A percentile compares a stretch with the other conserved stretches of the same genome.
phyloP scores from a whole-genome alignment of 2,888 invertebrate species.

The Drosophila macrospina region DNA sequence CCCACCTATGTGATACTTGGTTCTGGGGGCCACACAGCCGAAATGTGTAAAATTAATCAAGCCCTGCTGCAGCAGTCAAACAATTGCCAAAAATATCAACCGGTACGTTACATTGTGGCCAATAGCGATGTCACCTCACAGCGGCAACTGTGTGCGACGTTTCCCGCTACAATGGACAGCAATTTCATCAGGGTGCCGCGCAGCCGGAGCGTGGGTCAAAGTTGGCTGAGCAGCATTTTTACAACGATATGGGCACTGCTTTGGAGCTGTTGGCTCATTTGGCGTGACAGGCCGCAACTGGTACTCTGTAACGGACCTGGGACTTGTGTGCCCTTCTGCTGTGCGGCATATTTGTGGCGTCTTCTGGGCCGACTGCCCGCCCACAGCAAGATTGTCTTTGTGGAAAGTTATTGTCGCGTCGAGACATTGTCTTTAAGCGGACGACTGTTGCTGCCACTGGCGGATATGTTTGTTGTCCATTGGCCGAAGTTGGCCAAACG shows the following conservation, averaged over 20 bases:
- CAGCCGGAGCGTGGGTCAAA: slow-evolving; percentile 95
- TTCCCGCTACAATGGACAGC: slow-evolving; percentile 85
- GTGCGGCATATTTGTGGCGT: slow-evolving; percentile 91
- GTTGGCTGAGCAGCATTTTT: slow-evolving; percentile 91
- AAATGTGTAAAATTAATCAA: slow-evolving; percentile 92
- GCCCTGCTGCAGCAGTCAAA: slow-evolving; percentile 85
- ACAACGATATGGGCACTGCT: slow-evolving; percentile 92
- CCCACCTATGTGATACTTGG: slow-evolving; percentile 83
- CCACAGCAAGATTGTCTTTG: slow-evolving; percentile 92
- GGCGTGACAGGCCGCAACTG: slow-evolving; percentile 90
- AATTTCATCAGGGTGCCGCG: slow-evolving; percentile 89
- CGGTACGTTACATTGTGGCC: slow-evolving; percentile 92
- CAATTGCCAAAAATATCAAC: slow-evolving; percentile 86
- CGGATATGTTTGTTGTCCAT: slow-evolving; percentile 95
- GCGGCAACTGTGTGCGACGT: slow-evolving; percentile 87
- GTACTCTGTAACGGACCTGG: slow-evolving; percentile 98
- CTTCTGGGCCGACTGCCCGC: slow-evolving; percentile 87
- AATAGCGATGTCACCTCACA: slow-evolving; percentile 91
- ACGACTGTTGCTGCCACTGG: slow-evolving; percentile 92
- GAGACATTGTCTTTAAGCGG: slow-evolving; percentile 95
- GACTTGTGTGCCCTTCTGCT: slow-evolving; percentile 96
- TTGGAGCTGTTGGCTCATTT: slow-evolving; percentile 89
- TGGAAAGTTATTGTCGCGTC: slow-evolving; percentile 98
- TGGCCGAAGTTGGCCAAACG: slow-evolving; percentile 91
- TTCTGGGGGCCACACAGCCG: slow-evolving; percentile 92